Percentiles rank a stretch among this genome's conserved stretches.
These are phyloP conservation scores for Linnaemya vulpina DNA, from an alignment of 2,888 invertebrate species.

Conservation along the genomic window DNA sequence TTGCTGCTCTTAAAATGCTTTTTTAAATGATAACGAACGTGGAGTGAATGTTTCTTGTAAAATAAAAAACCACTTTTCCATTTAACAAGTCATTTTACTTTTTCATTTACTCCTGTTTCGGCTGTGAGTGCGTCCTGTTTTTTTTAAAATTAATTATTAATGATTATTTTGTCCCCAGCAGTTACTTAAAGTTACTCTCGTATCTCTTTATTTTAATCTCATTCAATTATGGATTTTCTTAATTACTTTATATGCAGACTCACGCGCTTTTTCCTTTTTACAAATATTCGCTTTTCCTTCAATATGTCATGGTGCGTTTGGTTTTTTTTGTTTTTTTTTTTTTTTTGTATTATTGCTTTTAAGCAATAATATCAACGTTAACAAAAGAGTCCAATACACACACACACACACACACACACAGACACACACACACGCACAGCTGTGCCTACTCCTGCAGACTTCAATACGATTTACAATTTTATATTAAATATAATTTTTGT, in stretches of 20 bases:
- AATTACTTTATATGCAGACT: constrained; percentile 63
- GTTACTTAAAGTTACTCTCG: constrained; percentile 45
- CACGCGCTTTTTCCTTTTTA: constrained; percentile 27
- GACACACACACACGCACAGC: not conserved
- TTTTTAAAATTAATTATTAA: constrained; percentile 36
- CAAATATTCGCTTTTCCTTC: not conserved
- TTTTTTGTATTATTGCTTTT: constrained; percentile 45
- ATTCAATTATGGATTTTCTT: constrained; percentile 68
- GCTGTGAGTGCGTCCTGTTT: no score
- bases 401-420: not conserved
- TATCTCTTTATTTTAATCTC: constrained; percentile 61
- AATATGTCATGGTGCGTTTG: constrained; percentile 32
- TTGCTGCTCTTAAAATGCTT: no score
- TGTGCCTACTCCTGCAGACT: not conserved
- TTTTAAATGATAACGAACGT: no score
- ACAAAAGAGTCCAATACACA: constrained; percentile 13
- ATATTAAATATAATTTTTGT: constrained; percentile 66
- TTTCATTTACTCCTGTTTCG: not conserved
- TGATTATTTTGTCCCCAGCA: constrained; percentile 31
- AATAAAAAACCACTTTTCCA: not conserved
- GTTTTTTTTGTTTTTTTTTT: no score
- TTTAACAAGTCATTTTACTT: constrained; percentile 2
- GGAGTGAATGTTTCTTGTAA: not conserved
- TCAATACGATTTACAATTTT: constrained; percentile 5
- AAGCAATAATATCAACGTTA: constrained; percentile 29